Conservation (phyloP, 2,888 invertebrate genomes). For the Cyclophora albipunctata region DNA sequence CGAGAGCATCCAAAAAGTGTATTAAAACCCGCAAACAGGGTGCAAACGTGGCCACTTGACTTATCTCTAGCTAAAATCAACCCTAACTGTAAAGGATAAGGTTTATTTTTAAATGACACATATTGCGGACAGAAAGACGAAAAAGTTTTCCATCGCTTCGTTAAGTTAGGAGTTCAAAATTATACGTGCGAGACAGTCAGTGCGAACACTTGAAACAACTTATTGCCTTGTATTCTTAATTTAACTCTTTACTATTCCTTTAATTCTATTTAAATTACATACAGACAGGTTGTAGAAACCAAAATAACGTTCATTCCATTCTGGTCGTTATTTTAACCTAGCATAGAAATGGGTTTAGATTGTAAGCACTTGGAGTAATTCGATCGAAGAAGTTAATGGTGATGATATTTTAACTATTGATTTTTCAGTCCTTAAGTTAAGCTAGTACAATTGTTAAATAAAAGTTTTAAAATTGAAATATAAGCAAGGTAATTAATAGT, state of each 20-base stretch:
- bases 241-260: not conserved
- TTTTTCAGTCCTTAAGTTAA: too few species aligned
- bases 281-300: not conserved
- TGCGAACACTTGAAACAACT: constrained; percentile 27
- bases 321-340: too few species aligned
- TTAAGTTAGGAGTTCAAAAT: constrained; percentile 57
- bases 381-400: too few species aligned
- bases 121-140: constrained; percentile 51
- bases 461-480: too few species aligned
- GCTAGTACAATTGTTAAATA: too few species aligned
- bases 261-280: not conserved
- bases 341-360: too few species aligned
- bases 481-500: too few species aligned
- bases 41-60: constrained; percentile 23
- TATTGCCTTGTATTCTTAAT: not conserved
- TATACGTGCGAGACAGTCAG: constrained; percentile 44
- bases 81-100: constrained; percentile 22
- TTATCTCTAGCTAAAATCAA: constrained; percentile 15
- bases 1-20: constrained; percentile 43
- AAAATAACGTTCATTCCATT: too few species aligned
- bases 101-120: constrained; percentile 28
- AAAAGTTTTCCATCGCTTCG: constrained; percentile 59
- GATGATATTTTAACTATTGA: too few species aligned
- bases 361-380: too few species aligned
- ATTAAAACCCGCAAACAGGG: constrained; percentile 37